These are phyloP conservation scores for Avahi laniger DNA, from an alignment of 2,797 vertebrate genomes.

Conservation along the genomic window DNA sequence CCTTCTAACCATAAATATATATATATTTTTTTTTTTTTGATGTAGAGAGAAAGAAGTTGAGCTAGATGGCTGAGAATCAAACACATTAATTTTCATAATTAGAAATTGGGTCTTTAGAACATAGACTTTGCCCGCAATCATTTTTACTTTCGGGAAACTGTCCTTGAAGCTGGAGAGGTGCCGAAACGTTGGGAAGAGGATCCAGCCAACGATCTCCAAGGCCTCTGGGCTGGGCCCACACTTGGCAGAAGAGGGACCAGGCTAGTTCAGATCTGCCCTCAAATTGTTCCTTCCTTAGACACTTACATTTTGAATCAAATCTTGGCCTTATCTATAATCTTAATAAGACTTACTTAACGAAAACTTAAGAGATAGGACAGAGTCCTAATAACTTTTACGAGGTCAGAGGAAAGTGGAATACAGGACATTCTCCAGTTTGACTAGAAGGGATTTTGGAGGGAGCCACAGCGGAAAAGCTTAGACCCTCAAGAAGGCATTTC, in stretches of 20 bases:
- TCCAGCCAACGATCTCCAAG: too few relatives aligned
- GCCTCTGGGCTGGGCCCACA: rapidly evolving
- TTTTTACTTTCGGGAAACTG: not conserved
- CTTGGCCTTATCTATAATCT: not conserved
- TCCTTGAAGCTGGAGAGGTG: not conserved
- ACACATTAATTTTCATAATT: not conserved
- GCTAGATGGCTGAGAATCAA: not conserved
- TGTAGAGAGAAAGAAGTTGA: not conserved
- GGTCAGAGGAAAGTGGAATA: not conserved
- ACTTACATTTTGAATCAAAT: not conserved
- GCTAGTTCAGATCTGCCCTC: not conserved
- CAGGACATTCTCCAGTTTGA: not conserved
- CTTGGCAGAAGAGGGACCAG: rapidly evolving
- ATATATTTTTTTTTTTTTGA: not conserved
- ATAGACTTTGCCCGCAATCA: not conserved
- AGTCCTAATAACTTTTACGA: not conserved
- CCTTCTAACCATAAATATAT: not conserved
- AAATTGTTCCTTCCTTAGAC: not conserved
- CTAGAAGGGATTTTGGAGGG: not conserved
- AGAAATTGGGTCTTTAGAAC: not conserved
- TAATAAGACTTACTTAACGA: not conserved
- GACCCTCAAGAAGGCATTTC: not conserved
- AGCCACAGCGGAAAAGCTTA: rapidly evolving
- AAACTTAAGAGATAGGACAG: not conserved
- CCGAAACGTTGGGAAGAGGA: not conserved